Evolutionary conservation across 2,797 vertebrate genomes (phyloP).

Genomic region (Eospalax fontanierii): DNA sequence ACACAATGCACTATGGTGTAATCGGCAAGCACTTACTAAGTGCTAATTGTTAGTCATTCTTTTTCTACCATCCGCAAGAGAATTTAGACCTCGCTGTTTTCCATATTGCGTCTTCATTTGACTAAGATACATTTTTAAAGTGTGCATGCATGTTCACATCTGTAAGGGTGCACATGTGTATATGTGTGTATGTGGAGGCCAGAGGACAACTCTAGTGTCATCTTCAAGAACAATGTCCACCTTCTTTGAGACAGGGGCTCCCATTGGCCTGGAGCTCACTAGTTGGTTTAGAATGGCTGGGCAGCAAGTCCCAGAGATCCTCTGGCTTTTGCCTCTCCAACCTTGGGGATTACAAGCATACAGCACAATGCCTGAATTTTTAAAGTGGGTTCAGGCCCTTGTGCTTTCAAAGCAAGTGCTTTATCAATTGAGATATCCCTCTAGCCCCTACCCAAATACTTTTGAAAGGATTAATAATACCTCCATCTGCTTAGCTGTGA

Average conservation of each 20-base stretch:
- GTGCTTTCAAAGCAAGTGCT: background rate
- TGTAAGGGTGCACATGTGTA: background rate
- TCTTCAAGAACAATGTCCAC: background rate
- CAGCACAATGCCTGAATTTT: background rate
- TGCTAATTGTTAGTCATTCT: background rate
- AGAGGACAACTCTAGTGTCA: background rate
- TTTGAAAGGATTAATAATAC: constrained; percentile 54
- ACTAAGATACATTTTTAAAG: background rate
- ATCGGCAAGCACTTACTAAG: constrained; percentile 39
- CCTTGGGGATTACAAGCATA: background rate
- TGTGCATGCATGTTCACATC: background rate
- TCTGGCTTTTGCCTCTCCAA: background rate
- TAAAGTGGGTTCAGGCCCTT: background rate
- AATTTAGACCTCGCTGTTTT: background rate
- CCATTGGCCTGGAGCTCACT: background rate
- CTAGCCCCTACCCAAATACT: background rate
- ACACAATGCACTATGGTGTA: background rate
- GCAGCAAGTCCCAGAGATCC: background rate
- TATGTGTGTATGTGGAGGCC: background rate
- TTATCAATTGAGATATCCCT: background rate
- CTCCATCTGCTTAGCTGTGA: constrained; percentile 4
- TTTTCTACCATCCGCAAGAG: constrained; percentile 32
- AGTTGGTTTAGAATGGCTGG: background rate
- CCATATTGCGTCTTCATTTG: constrained; percentile 18
- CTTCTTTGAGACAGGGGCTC: background rate